Evolutionary conservation across 2,113 vertebrate species (phyloP).

Genomic region (Acrocephalus arundinaceus): DNA sequence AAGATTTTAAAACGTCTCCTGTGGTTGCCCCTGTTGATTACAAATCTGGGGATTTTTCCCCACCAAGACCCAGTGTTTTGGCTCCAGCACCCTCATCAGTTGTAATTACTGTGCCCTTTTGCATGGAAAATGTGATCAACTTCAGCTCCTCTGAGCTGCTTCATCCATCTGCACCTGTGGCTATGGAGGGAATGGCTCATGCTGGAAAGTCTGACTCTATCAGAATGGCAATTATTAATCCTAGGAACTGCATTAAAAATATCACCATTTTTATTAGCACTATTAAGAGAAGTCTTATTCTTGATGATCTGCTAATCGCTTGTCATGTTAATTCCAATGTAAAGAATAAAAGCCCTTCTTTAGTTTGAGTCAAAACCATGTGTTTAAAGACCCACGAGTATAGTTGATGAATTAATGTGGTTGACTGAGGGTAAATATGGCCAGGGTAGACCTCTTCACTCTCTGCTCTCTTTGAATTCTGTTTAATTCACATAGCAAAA

Average conservation of each 20-base stretch:
- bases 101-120: constrained; percentile 57
- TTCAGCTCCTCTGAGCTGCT: constrained; percentile 38
- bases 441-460: neutral
- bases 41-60: neutral
- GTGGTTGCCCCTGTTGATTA: constrained; percentile 53
- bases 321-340: constrained; percentile 8
- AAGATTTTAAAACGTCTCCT: constrained; percentile 47
- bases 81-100: constrained; percentile 45
- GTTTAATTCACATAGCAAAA: neutral
- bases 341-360: neutral
- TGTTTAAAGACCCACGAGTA: neutral
- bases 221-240: constrained; percentile 53
- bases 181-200: constrained; percentile 48
- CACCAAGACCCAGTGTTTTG: constrained; percentile 16
- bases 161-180: constrained; percentile 65
- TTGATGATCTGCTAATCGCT: constrained; percentile 34
- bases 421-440: neutral
- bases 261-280: constrained; percentile 35
- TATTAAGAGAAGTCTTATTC: constrained; percentile 23
- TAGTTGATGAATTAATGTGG: neutral
- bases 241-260: constrained; percentile 27
- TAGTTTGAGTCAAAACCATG: neutral
- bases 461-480: neutral
- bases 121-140: constrained; percentile 64
- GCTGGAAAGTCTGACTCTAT: constrained; percentile 65